phyloP scores from a whole-genome alignment of 2,888 invertebrate species.

The Automeris io region DNA sequence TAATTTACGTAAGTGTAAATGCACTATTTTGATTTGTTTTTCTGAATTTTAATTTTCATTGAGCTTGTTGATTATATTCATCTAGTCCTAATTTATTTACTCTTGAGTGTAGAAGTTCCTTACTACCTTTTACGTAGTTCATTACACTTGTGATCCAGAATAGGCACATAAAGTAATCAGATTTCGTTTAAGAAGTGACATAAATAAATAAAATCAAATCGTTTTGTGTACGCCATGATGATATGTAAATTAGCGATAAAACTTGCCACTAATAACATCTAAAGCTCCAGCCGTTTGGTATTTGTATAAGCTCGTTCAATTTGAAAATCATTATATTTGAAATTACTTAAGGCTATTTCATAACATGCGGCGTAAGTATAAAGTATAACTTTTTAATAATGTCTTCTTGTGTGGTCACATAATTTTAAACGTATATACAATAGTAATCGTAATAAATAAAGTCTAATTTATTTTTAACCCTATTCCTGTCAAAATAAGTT shows the following conservation, averaged over 20 bases:
- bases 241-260: neutral
- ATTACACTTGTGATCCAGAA: no score
- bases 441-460: no score
- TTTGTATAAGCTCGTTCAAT: constrained; percentile 17
- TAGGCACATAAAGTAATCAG: no score
- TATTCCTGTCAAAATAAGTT: neutral
- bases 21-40: no score
- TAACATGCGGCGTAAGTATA: constrained; percentile 11
- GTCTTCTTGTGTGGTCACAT: constrained; percentile 33
- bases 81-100: no score
- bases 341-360: constrained; percentile 17
- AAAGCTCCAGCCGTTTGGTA: neutral
- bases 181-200: no score
- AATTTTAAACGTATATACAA: constrained; percentile 14
- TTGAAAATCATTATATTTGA: constrained; percentile 23
- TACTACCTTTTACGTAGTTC: no score
- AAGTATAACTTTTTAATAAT: constrained; percentile 24
- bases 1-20: no score
- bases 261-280: constrained; percentile 1
- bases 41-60: no score
- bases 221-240: neutral
- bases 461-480: neutral
- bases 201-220: no score
- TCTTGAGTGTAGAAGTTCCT: no score
- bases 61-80: no score